These are phyloP conservation scores for Drosophila jambulina DNA, from an alignment of 1,140 invertebrate genomes.

Conservation along the genomic window DNA sequence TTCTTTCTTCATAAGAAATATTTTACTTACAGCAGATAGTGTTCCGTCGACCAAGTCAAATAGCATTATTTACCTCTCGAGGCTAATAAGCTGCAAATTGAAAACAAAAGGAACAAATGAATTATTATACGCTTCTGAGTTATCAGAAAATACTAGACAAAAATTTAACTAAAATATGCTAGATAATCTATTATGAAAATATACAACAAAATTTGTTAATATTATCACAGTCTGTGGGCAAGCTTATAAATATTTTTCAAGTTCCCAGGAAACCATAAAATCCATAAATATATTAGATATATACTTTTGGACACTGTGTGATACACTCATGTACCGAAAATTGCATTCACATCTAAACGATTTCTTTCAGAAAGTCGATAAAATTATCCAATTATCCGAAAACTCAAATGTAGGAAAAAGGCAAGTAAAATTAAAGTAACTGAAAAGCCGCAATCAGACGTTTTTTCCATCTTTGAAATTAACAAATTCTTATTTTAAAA, in stretches of 20 bases:
- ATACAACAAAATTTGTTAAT: neutral
- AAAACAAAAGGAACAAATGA: neutral
- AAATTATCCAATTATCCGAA: neutral
- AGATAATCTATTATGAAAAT: neutral
- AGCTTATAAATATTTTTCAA: neutral
- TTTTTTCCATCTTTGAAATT: neutral
- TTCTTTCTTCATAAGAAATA: neutral
- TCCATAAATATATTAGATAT: constrained; percentile 4
- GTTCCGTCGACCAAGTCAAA: constrained; percentile 42
- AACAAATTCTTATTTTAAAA: neutral
- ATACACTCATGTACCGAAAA: constrained; percentile 1
- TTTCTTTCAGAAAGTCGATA: constrained; percentile 1
- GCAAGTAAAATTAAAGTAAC: neutral
- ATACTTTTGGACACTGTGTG: neutral
- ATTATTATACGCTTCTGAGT: neutral
- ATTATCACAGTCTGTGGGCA: neutral
- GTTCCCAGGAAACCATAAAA: constrained; percentile 1
- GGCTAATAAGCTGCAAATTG: constrained; percentile 32
- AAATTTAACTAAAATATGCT: no score
- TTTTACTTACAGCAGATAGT: constrained; percentile 30
- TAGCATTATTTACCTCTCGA: constrained; percentile 30
- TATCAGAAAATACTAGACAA: neutral
- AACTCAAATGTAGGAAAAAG: neutral
- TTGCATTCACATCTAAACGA: neutral
- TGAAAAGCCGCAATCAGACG: no score